Conservation (phyloP, 2,113 vertebrate genomes). For the Eptesicus fuscus region DNA sequence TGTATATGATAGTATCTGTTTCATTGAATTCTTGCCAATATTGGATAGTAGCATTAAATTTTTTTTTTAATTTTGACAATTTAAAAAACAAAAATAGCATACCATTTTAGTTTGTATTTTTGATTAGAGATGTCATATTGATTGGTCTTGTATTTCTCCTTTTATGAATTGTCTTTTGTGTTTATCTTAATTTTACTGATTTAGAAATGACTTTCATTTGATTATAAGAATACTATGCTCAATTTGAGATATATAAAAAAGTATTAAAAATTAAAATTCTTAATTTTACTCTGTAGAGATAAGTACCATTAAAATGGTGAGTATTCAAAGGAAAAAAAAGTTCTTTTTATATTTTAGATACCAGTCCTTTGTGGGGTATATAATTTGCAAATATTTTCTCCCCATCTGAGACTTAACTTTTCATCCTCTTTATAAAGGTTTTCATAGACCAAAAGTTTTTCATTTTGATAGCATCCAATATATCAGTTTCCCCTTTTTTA, state of each 20-base stretch:
- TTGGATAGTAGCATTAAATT: not conserved
- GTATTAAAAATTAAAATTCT: constrained; percentile 12
- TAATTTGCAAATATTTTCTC: not conserved
- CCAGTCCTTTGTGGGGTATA: not conserved
- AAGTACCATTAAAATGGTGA: not conserved
- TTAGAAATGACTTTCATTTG: constrained; percentile 18
- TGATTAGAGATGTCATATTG: not conserved
- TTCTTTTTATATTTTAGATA: not conserved
- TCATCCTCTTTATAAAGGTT: not conserved
- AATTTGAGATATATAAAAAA: not conserved
- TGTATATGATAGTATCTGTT: not conserved
- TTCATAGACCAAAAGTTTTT: not conserved
- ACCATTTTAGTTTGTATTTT: not conserved
- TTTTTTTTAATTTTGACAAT: not conserved
- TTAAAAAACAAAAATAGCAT: not conserved
- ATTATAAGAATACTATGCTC: not conserved
- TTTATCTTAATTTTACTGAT: not conserved
- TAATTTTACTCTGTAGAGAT: not conserved
- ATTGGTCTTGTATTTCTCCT: not conserved
- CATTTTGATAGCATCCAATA: not conserved
- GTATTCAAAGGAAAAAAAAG: not conserved
- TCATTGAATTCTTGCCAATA: not conserved
- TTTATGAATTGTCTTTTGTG: not conserved
- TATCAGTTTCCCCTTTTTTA: not conserved
- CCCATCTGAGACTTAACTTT: not conserved